These are phyloP conservation scores for Zophobas atratus DNA, from an alignment of 1,140 invertebrate genomes.

Conservation along the genomic window DNA sequence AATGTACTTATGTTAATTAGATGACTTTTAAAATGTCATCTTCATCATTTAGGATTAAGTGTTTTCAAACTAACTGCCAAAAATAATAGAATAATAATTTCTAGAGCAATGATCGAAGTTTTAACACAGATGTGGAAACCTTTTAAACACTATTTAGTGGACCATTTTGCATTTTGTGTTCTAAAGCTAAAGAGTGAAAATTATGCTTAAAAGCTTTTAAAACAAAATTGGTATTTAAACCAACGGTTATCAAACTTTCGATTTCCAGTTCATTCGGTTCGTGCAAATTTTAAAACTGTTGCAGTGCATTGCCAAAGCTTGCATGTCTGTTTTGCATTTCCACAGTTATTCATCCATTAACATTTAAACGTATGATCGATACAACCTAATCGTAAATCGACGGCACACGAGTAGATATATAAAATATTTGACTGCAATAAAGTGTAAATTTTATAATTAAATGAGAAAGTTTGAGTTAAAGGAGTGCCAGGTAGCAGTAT, in stretches of 20 bases:
- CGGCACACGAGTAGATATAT: background rate
- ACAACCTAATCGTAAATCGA: too few species aligned
- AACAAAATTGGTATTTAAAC: background rate
- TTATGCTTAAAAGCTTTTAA: slow-evolving; percentile 13
- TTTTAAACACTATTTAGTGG: slow-evolving; percentile 27
- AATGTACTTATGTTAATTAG: too few species aligned
- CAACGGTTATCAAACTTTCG: slow-evolving; percentile 13
- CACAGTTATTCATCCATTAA: too few species aligned
- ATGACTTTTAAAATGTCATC: too few species aligned
- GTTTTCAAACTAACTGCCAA: background rate
- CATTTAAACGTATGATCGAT: too few species aligned
- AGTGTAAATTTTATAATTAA: slow-evolving; percentile 20
- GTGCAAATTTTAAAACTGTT: too few species aligned
- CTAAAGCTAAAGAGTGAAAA: slow-evolving; percentile 13
- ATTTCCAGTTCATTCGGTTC: background rate
- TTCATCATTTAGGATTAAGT: too few species aligned
- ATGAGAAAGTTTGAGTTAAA: slow-evolving; percentile 24
- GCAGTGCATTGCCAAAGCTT: too few species aligned
- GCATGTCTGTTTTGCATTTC: too few species aligned
- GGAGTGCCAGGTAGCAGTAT: slow-evolving; percentile 42
- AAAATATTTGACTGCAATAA: background rate
- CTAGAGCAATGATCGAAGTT: slow-evolving; percentile 12
- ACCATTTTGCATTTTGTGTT: slow-evolving; percentile 18
- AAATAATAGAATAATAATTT: slow-evolving; percentile 34
- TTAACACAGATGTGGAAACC: slow-evolving; percentile 25